These are phyloP conservation scores for Anguilla pacifica DNA, from an alignment of 2,797 vertebrate species.

Conservation along the genomic window DNA sequence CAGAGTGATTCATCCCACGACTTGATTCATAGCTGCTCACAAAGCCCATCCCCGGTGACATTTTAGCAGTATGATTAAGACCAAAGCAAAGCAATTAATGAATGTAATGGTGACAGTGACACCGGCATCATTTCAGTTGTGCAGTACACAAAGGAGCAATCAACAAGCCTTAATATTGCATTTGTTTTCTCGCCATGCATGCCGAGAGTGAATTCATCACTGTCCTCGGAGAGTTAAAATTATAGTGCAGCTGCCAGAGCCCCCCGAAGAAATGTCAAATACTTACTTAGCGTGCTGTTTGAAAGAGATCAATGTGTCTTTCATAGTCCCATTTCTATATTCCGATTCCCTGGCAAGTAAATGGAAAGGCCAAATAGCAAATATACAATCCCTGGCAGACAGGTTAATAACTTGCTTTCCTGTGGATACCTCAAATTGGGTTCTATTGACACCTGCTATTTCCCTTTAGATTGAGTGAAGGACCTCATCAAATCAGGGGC, in stretches of 20 bases:
- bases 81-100: slow-evolving; percentile 25
- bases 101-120: neutral
- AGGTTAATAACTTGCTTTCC: slow-evolving; percentile 71
- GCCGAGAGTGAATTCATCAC: neutral
- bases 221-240: slow-evolving; percentile 43
- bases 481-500: slow-evolving; percentile 63
- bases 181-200: neutral
- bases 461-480: slow-evolving; percentile 57
- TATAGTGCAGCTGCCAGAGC: slow-evolving; percentile 29
- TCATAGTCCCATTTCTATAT: slow-evolving; percentile 39
- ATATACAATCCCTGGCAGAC: slow-evolving; percentile 47
- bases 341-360: slow-evolving; percentile 40
- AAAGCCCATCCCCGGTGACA: slow-evolving; percentile 16
- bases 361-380: slow-evolving; percentile 42
- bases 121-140: neutral
- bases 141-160: neutral
- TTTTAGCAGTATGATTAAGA: slow-evolving; percentile 33
- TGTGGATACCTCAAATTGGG: slow-evolving; percentile 66
- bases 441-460: slow-evolving; percentile 72
- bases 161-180: neutral
- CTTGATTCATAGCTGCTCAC: slow-evolving; percentile 14
- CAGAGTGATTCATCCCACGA: slow-evolving; percentile 23
- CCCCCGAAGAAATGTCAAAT: slow-evolving; percentile 51
- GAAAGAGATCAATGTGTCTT: slow-evolving; percentile 50
- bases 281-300: slow-evolving; percentile 52